These are phyloP conservation scores for Epinephelus coioides DNA, from an alignment of 2,797 vertebrate genomes.

Conservation along the genomic window DNA sequence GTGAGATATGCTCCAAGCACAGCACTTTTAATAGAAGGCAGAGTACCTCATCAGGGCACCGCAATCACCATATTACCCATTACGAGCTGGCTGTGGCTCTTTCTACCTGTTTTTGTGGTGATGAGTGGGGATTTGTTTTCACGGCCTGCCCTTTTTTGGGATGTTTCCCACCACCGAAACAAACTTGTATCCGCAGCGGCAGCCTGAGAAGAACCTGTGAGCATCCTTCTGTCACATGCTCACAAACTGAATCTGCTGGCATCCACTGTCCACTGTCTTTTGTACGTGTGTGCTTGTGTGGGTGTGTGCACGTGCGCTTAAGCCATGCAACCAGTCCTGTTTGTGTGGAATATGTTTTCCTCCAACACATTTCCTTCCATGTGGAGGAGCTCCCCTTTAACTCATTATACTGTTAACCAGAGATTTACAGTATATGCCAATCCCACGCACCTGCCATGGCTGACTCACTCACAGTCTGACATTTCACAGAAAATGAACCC, in stretches of 20 bases:
- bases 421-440: constrained; percentile 65
- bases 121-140: constrained; percentile 50
- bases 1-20: constrained; percentile 66
- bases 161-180: constrained; percentile 51
- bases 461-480: constrained; percentile 69
- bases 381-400: constrained; percentile 56
- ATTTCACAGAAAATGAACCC: constrained; percentile 70
- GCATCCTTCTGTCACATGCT: constrained; percentile 57
- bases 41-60: constrained; percentile 62
- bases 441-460: constrained; percentile 67
- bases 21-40: constrained; percentile 77
- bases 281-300: background rate
- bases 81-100: constrained; percentile 51
- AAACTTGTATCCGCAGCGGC: constrained; percentile 66
- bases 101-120: constrained; percentile 38
- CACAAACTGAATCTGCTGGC: constrained; percentile 47
- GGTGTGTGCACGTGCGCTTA: background rate
- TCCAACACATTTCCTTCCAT: constrained; percentile 48
- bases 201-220: constrained; percentile 52
- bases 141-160: constrained; percentile 22
- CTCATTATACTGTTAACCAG: constrained; percentile 60
- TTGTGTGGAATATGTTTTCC: constrained; percentile 31
- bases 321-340: constrained; percentile 21
- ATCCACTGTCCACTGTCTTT: constrained; percentile 25
- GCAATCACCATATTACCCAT: constrained; percentile 64